Base-by-base conservation (phyloP, 1,140 invertebrate genomes). In the Ruditapes philippinarum region DNA sequence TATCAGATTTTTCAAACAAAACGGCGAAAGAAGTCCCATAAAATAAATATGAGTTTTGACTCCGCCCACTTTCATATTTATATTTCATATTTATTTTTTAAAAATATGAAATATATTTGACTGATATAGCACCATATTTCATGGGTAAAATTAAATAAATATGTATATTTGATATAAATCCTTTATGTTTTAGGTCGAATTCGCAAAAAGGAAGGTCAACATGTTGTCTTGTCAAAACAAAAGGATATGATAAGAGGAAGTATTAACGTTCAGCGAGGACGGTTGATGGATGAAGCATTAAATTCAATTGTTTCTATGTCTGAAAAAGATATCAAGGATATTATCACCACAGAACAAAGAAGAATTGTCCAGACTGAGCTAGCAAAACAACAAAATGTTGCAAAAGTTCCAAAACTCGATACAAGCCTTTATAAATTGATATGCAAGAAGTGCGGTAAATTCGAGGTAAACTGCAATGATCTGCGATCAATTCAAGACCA, bases 381-480 rank as follows among this genome's bases (percentile, higher is more conserved):
- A 45, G 42, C 11, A 1, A 11, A 45, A n/a, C 19, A 31, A 45
- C 22, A n/a, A 19, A 22, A 73, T 2, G 40, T 7, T 17, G n/a
- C 70, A 73, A 40, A 73, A 31, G 40, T 40, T 22, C 70, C 70
- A 45, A 73, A 45, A 73, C 70, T 73, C 14, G 70, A 73, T 7
- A 42, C 12, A 17, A 12, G 36, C 9, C 17, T 5, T 4, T 73
- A 12, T 45, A 73, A 73, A n/a, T n/a, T 73, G 70, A 25, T 73
- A 3, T 73, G 70, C 40, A 45, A n/a, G 28, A 45, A 40, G 22
- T 73, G 70, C 22, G 70, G 36, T 19, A 73, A 73, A 73, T 73
- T 73, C 42, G 40, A 73, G n/a, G 36, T 73, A 45, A 45, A 73
- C 28, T 73, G 70, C 40, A 25, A 31, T 9, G 25, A 36, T 4